phyloP scores from a whole-genome alignment of 1,140 invertebrate species.

The Papilio helenus region DNA sequence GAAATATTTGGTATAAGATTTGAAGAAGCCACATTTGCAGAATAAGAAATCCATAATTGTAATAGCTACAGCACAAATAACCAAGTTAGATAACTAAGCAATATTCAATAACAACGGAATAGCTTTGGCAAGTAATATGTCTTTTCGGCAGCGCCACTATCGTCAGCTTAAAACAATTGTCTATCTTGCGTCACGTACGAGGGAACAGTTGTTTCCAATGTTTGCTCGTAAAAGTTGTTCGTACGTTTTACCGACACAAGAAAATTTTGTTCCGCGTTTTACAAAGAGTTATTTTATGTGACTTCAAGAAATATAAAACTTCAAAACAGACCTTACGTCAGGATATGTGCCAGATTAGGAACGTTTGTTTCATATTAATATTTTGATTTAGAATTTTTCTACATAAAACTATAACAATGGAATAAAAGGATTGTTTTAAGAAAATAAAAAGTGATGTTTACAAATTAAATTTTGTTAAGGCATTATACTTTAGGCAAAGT shows the following conservation, averaged over 20 bases:
- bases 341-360: background rate
- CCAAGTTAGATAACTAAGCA: constrained; percentile 5
- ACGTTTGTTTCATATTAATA: background rate
- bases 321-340: constrained; percentile 7
- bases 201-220: constrained; percentile 69
- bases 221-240: constrained; percentile 66
- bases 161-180: constrained; percentile 60
- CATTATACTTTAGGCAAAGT: background rate
- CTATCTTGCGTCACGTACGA: constrained; percentile 61
- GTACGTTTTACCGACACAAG: constrained; percentile 44
- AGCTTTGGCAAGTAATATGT: constrained; percentile 38
- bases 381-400: background rate
- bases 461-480: background rate
- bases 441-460: too few relatives aligned
- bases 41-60: background rate
- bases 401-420: background rate
- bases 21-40: too few relatives aligned
- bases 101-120: constrained; percentile 29
- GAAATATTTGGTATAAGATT: too few relatives aligned
- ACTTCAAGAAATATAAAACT: constrained; percentile 39
- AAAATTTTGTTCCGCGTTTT: constrained; percentile 43
- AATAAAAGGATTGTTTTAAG: too few relatives aligned
- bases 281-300: constrained; percentile 43
- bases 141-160: constrained; percentile 43
- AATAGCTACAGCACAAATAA: background rate